Evolutionary conservation across 2,113 vertebrate species (phyloP).

Genomic region (Rhinoptilus africanus): DNA sequence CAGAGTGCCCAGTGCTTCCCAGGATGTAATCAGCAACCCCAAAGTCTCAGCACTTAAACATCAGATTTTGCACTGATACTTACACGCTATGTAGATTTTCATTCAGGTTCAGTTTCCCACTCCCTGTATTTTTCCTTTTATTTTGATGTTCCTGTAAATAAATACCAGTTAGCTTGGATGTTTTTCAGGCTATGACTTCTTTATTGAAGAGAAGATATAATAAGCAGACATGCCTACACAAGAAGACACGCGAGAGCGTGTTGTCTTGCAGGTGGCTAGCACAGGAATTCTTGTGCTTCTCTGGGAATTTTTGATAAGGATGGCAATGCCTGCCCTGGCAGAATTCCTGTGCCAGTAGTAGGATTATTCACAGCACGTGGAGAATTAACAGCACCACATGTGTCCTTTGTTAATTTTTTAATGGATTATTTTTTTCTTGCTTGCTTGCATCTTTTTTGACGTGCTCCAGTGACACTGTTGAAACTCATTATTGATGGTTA

Average conservation of each 20-base stretch:
- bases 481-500: background rate
- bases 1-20: background rate
- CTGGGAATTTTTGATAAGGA: background rate
- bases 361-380: background rate
- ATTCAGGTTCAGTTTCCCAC: background rate
- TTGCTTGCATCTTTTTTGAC: background rate
- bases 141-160: background rate
- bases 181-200: background rate
- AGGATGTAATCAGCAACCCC: background rate
- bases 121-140: background rate
- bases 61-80: background rate
- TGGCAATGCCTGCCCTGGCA: background rate
- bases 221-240: background rate
- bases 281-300: background rate
- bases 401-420: background rate
- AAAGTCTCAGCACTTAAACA: background rate
- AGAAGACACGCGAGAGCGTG: background rate
- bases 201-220: background rate
- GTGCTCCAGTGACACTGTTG: background rate
- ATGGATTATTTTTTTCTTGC: background rate
- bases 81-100: background rate
- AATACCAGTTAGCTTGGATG: background rate
- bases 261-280: background rate
- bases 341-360: background rate
- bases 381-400: background rate